Percentiles rank a stretch among this genome's conserved stretches.
phyloP scores from a whole-genome alignment of 2,888 invertebrate genomes.

The Muscina levida region DNA sequence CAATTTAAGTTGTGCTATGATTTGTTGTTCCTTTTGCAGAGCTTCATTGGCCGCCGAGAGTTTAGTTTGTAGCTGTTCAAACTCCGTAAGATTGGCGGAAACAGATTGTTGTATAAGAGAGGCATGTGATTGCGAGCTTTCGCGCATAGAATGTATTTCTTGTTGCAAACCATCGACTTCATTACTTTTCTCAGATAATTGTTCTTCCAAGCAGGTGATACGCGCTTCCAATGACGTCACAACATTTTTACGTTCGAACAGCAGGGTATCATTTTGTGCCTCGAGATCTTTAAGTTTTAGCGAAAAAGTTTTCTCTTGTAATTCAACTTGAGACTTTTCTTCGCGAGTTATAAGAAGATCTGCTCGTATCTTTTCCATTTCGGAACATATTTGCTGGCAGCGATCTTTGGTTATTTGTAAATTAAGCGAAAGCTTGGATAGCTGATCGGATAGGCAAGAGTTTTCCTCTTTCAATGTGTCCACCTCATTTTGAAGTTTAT shows the following conservation, averaged over 20 bases:
- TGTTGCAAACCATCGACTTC: constrained; percentile 61
- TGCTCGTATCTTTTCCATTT: constrained; percentile 67
- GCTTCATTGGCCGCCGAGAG: constrained; percentile 65
- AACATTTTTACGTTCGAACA: constrained; percentile 58
- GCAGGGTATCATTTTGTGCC: constrained; percentile 61
- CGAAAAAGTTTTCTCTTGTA: constrained; percentile 64
- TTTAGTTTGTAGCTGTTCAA: constrained; percentile 58
- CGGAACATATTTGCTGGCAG: constrained; percentile 58
- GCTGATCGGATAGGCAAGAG: constrained; percentile 65
- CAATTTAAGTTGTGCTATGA: constrained; percentile 68
- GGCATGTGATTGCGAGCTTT: constrained; percentile 41
- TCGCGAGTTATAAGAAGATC: constrained; percentile 60
- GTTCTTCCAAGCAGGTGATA: constrained; percentile 63
- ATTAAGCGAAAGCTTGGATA: constrained; percentile 68
- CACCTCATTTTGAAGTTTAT: constrained; percentile 61
- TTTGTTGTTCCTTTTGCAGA: constrained; percentile 65
- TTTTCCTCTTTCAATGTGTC: constrained; percentile 66
- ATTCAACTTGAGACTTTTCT: constrained; percentile 67
- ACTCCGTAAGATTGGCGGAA: constrained; percentile 33
- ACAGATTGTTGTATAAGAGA: constrained; percentile 30
- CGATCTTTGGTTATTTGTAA: constrained; percentile 66
- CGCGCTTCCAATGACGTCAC: constrained; percentile 63
- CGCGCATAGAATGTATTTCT: constrained; percentile 51
- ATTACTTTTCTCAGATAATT: constrained; percentile 55
- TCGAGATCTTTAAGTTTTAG: constrained; percentile 67